These are phyloP conservation scores for Hypomecis atomaria DNA, from an alignment of 2,888 invertebrate genomes.

Conservation along the genomic window DNA sequence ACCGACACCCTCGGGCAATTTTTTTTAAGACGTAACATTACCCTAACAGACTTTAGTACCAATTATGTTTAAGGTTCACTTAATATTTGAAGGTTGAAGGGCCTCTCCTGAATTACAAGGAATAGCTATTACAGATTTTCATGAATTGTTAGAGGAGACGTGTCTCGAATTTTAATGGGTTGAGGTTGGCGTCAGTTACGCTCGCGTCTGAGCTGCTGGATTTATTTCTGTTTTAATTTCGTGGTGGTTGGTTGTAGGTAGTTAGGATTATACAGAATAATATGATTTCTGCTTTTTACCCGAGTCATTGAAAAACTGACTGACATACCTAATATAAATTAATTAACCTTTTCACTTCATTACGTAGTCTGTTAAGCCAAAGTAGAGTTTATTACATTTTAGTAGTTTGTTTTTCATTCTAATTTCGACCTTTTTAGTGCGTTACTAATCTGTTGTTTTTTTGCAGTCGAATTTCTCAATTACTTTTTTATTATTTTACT, in stretches of 20 bases:
- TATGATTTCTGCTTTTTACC: background rate
- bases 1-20: constrained; percentile 9
- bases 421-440: too few relatives aligned
- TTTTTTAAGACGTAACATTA: constrained; percentile 23
- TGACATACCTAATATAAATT: background rate
- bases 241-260: background rate
- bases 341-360: too few relatives aligned
- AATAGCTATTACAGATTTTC: constrained; percentile 45
- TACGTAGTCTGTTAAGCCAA: too few relatives aligned
- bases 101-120: constrained; percentile 37
- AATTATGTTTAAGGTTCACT: constrained; percentile 35
- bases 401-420: too few relatives aligned
- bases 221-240: constrained; percentile 18
- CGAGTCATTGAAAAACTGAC: background rate
- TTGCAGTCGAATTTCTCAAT: too few relatives aligned
- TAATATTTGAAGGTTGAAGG: constrained; percentile 24
- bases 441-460: too few relatives aligned
- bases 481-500: too few relatives aligned
- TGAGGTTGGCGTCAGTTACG: constrained; percentile 9
- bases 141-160: constrained; percentile 42
- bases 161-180: constrained; percentile 44
- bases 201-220: background rate
- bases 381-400: too few relatives aligned
- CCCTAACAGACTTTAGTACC: constrained; percentile 29
- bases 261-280: background rate